A percentile compares a stretch with the other conserved stretches of the same genome.
phyloP scores from a whole-genome alignment of 2,888 invertebrate genomes.

The Amiota communis region DNA sequence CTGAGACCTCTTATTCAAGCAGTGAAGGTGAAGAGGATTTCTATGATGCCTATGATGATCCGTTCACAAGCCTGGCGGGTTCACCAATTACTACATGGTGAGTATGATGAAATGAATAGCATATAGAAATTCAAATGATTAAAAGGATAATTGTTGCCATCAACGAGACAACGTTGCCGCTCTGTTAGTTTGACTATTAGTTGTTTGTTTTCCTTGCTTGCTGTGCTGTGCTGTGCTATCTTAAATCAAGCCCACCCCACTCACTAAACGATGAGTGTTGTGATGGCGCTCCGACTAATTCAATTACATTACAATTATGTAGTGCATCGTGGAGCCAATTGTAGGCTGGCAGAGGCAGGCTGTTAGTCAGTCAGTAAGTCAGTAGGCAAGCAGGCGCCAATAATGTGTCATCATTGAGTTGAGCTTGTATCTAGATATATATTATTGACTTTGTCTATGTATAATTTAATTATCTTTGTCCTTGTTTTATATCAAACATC shows the following conservation, averaged over 20 bases:
- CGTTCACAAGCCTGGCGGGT: conserved; percentile 74
- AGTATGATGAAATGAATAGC: conserved; percentile 52
- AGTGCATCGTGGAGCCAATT: too few relatives aligned
- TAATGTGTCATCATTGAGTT: not conserved
- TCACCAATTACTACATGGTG: conserved; percentile 71
- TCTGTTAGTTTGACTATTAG: not conserved
- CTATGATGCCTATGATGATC: conserved; percentile 91
- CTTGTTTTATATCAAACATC: not conserved
- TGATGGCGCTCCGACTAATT: not conserved
- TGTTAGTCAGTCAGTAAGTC: too few relatives aligned
- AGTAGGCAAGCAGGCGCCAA: not conserved
- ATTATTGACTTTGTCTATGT: not conserved
- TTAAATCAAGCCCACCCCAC: not conserved
- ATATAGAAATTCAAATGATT: not conserved
- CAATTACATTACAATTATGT: conserved; percentile 6
- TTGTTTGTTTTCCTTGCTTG: conserved; percentile 19
- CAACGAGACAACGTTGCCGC: too few relatives aligned
- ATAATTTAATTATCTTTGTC: not conserved
- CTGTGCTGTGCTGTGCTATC: conserved; percentile 23
- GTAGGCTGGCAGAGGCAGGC: too few relatives aligned
- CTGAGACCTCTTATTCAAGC: conserved; percentile 96
- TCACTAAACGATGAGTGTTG: not conserved
- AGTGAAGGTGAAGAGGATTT: conserved; percentile 97
- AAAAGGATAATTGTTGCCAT: conserved; percentile 35
- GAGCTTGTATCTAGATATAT: not conserved